phyloP scores from a whole-genome alignment of 2,113 vertebrate genomes.

The Hippocampus zosterae region DNA sequence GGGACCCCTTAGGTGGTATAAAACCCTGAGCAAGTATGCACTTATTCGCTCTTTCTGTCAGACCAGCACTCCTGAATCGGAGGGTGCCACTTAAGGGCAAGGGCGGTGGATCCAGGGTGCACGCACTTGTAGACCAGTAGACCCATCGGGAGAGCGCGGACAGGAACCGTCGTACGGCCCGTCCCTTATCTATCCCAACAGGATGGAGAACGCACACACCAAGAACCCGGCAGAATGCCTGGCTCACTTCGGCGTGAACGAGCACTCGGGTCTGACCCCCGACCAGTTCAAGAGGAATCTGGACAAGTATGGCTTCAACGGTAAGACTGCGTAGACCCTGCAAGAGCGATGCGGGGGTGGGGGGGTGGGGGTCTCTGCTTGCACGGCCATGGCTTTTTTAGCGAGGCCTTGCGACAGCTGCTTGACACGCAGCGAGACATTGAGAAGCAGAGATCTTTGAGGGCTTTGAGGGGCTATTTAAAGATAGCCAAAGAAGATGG shows the following conservation, averaged over 20 bases:
- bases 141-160: constrained; percentile 51
- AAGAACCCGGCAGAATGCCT: constrained; percentile 78
- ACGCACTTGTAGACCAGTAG: constrained; percentile 48
- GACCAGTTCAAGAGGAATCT: constrained; percentile 86
- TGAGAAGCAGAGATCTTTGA: constrained; percentile 64
- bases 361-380: constrained; percentile 12
- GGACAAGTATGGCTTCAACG: constrained; percentile 83
- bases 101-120: constrained; percentile 60
- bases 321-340: constrained; percentile 65
- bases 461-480: constrained; percentile 68
- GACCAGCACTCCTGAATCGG: constrained; percentile 65
- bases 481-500: constrained; percentile 67
- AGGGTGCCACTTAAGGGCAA: constrained; percentile 65
- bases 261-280: constrained; percentile 72
- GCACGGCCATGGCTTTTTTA: constrained; percentile 39
- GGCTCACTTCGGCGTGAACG: constrained; percentile 80
- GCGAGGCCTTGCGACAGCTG: constrained; percentile 51
- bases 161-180: constrained; percentile 50
- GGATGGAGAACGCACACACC: constrained; percentile 83
- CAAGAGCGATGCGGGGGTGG: constrained; percentile 2
- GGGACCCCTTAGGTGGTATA: constrained; percentile 52
- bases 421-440: constrained; percentile 60
- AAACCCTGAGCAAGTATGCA: constrained; percentile 47
- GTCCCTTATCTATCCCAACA: constrained; percentile 57
- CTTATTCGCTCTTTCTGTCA: constrained; percentile 76